phyloP scores from a whole-genome alignment of 64 coral and sea anemone genomes.

The Porites australiensis region DNA sequence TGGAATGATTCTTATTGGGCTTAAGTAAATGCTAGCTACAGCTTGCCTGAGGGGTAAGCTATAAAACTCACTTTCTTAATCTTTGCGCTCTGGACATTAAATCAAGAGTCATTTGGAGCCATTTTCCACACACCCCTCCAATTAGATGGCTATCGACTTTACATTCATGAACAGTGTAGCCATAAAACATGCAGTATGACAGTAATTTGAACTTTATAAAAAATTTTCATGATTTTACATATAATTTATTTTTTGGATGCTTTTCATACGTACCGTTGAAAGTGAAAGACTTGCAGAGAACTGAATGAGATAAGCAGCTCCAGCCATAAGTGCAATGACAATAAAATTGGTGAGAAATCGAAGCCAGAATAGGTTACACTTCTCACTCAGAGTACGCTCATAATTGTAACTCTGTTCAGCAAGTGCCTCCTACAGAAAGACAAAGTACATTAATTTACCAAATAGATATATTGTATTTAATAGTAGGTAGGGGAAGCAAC shows the following conservation, averaged over 20 bases:
- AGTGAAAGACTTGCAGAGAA: slow-evolving; percentile 54
- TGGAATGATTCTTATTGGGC: too few species aligned
- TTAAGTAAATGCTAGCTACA: too few species aligned
- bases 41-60: too few species aligned
- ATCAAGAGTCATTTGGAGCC: too few species aligned
- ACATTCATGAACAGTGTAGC: too few species aligned
- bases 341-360: slow-evolving; percentile 71
- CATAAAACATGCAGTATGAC: too few species aligned
- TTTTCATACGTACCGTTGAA: background rate
- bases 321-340: slow-evolving; percentile 59
- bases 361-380: slow-evolving; percentile 36
- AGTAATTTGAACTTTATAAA: too few species aligned
- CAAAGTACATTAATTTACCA: background rate
- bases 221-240: too few species aligned
- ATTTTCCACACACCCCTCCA: too few species aligned
- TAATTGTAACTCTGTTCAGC: slow-evolving; percentile 70
- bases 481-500: background rate
- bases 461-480: background rate
- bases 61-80: too few species aligned
- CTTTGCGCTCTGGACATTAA: too few species aligned
- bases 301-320: slow-evolving; percentile 78
- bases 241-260: background rate
- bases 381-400: slow-evolving; percentile 23
- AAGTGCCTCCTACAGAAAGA: slow-evolving; percentile 65
- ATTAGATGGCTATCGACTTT: too few species aligned